These are phyloP conservation scores for Trypoxylon attenuatum DNA, from an alignment of 2,888 invertebrate species.

Conservation along the genomic window DNA sequence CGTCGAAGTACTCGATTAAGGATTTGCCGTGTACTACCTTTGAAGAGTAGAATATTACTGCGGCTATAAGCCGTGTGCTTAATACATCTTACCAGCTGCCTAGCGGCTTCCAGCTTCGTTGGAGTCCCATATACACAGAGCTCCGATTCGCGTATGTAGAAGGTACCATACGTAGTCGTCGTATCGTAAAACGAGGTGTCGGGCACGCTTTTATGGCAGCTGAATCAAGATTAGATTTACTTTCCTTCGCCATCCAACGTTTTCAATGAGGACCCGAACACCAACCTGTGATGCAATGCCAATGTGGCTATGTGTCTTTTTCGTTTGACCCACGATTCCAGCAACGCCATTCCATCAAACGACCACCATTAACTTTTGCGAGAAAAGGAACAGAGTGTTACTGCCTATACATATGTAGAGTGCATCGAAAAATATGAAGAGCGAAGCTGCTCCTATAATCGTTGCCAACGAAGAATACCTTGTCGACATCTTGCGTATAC, in stretches of 20 bases:
- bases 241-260: slow-evolving; percentile 55
- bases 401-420: no score
- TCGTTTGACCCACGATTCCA: neutral
- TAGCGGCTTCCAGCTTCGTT: neutral
- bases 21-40: slow-evolving; percentile 34
- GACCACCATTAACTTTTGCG: slow-evolving; percentile 21
- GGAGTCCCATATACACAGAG: slow-evolving; percentile 5
- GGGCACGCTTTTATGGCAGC: slow-evolving; percentile 65
- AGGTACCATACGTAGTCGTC: slow-evolving; percentile 57
- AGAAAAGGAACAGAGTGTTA: slow-evolving; percentile 27
- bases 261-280: slow-evolving; percentile 42
- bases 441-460: no score
- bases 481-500: no score
- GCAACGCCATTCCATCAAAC: no score
- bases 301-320: slow-evolving; percentile 3
- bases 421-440: no score
- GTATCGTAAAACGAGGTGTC: slow-evolving; percentile 70
- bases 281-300: slow-evolving; percentile 12
- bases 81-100: slow-evolving; percentile 41
- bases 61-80: slow-evolving; percentile 40
- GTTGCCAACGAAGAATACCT: no score
- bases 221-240: slow-evolving; percentile 72
- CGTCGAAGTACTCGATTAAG: slow-evolving; percentile 51
- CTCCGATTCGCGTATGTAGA: slow-evolving; percentile 20
- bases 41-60: slow-evolving; percentile 39